Base-by-base conservation (phyloP, 2,888 invertebrate species). In the Sphaeridia pumilis region DNA sequence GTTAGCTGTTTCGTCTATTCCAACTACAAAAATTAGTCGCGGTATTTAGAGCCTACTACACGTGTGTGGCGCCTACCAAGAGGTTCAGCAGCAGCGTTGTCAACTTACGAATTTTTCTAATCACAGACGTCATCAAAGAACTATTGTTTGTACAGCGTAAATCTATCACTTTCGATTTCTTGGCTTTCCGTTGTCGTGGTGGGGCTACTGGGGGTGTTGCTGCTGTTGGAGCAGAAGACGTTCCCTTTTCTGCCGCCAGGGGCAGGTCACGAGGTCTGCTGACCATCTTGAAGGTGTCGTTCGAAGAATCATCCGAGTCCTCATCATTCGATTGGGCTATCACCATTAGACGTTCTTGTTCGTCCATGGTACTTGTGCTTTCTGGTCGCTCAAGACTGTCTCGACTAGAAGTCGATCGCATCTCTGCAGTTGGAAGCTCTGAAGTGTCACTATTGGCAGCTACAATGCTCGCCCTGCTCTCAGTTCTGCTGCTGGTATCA, bases 161-260 rank as follows among this genome's bases (percentile, higher is more conserved):
- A 47, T 52, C 52, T 47, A 52, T 52, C 36, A 52, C 52, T 52
- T 52, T 52, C 31, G 52, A 52, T 52, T 52, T 52, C 52, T 52
- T 52, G 26, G 17, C 7, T 36, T 20, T 35, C 20, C 50, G 22
- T 36, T 21, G 50, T 14, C 46, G 46, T 20, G 52, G 52, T 22
- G 51, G 38, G 21, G 38, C 38, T 14, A 47, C 31, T 24, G 47
- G 47, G 3, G 47, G 42, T 14, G 20, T 5, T 5, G 12, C 7
- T 14, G 38, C 12, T 17, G 38, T 17, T 7, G 10, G 5, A 17
- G 5, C 17, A 7, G 5, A 5, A 5, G 12, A 25, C 3, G 10
- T 17, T 21, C 5, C 10, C 20, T 34, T 17, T 38, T 12, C 24
- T 5, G 20, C 17, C 5, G 12, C 17, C 4, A 52, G 31, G 12